Conservation (phyloP, 2,888 invertebrate species). For the Oxyteleia sp. region DNA sequence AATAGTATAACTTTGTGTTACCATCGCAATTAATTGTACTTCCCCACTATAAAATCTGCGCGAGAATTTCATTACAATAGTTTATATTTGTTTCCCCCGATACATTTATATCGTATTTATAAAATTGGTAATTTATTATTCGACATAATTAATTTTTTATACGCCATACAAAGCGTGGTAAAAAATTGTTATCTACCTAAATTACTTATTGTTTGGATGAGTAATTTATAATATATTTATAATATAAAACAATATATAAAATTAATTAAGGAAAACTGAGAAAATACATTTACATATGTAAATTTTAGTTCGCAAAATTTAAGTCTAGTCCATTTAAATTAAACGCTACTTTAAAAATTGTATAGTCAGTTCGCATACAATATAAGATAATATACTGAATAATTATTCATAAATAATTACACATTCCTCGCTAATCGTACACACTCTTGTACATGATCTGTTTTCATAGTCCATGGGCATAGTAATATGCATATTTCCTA, state of each 20-base stretch:
- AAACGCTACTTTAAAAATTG: no score
- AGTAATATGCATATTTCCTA: constrained; percentile 36
- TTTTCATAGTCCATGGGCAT: constrained; percentile 54
- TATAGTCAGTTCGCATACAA: constrained; percentile 5
- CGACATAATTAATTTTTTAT: constrained; percentile 9
- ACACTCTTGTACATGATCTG: constrained; percentile 33
- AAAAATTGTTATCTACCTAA: constrained; percentile 14
- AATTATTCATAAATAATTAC: constrained; percentile 50
- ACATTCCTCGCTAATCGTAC: constrained; percentile 29
- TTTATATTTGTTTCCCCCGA: constrained; percentile 22
- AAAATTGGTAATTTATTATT: constrained; percentile 34
- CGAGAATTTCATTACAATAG: constrained; percentile 46
- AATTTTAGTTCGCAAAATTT: no score
- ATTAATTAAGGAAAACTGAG: background rate
- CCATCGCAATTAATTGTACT: constrained; percentile 50
- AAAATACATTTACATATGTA: constrained; percentile 1
- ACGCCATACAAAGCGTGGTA: constrained; percentile 1
- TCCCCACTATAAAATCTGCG: constrained; percentile 46
- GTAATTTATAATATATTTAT: constrained; percentile 18
- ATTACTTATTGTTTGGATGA: constrained; percentile 8
- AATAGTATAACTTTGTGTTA: constrained; percentile 45
- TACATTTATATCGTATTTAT: constrained; percentile 32
- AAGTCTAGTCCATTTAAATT: no score
- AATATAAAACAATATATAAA: no score
- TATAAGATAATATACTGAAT: constrained; percentile 24